Base-by-base conservation (phyloP, 2,888 invertebrate species). In the Frankliniella fusca region DNA sequence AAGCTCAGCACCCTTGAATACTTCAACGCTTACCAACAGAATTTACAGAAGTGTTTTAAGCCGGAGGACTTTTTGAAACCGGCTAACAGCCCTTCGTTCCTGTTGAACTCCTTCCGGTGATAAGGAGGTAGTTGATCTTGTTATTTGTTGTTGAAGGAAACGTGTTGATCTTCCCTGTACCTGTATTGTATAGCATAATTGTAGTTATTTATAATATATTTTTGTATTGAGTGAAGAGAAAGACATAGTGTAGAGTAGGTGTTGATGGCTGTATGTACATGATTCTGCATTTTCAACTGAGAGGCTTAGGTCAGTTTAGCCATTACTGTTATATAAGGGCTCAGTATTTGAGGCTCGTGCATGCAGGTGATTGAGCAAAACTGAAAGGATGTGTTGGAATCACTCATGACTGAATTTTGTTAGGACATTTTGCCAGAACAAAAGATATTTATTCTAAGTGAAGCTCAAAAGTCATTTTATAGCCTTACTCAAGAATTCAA, bases 401-500 rank as follows among this genome's bases (percentile, higher is more conserved):
- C 27, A 27, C 70, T 76, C 70, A 76, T 76, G 70, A 76, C 70
- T 76, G 70, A 76, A 76, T 76, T 76, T 76, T 76, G 70, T 76
- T 76, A 76, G 61, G 61, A 76, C 27, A 23, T 76, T 76, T 76
- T 76, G 70, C 70, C 70, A 76, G 70, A 76, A 76, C 70, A 76
- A 76, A 76, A 76, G 70, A 27, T 76, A 76, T 76, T 76, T 76
- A 76, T 76, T 76, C 23, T 76, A 76, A 76, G 70, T 76, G 70
- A 76, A 76, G 70, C 70, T 76, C 70, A 76, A 76, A 76, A 76
- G 70, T 76, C 70, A 76, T 76, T 76, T 76, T 76, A 76, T 76
- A 76, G 70, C 70, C 70, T 23, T 76, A 76, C 27, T 76, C 70
- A 76, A 23, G 70, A 76, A 76, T 76, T 76, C 70, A 76, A 27